Evolutionary conservation across 2,113 vertebrate species (phyloP), one percentile per base, ranked within the genome.

Genomic region (Astatotilapia flaviijosephi): DNA sequence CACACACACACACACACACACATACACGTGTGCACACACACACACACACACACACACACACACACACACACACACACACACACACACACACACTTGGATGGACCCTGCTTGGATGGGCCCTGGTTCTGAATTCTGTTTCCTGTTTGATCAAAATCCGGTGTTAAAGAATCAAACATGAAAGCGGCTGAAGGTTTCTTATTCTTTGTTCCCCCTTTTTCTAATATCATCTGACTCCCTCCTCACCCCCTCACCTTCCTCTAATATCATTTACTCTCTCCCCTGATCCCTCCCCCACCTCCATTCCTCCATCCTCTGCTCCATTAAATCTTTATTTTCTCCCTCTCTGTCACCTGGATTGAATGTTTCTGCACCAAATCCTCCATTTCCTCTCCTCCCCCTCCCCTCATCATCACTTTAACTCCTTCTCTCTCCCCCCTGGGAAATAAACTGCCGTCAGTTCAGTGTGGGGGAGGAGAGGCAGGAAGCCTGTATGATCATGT

Each of bases 91-190:
- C 23, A 23, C 23, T 26, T 26, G 3, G 54, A 56, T 26, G 23
- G 54, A 14, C 4, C 6, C 54, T 3, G 21, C 0, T 26, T 2
- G 11, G 54, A 56, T 28, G 13, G 23, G 2, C 0, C 55, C 56
- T 1, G 56, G 3, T 62, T n/a, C 6, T n/a, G 17, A 35, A 35
- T 62, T 35, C 31, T 0, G 58, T 35, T 62, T 37, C 60, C 60
- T 17, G 13, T 73, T 73, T 73, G 35, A 70, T 70, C 37, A 23
- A 42, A 70, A 70, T 70, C 7, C 11, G 2, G 37, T n/a, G 33
- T 68, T 23, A 40, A 23, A 40, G 1, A 23, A 40, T 68, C 62
- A 4, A 45, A 45, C 21, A 26, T 26, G n/a, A 70, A 42, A 42
- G 2, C 2, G 1, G 65, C 35, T 23, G 65, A 70, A 70, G 35